Base-by-base conservation (phyloP, 2,888 invertebrate genomes). In the Rapana venosa region DNA sequence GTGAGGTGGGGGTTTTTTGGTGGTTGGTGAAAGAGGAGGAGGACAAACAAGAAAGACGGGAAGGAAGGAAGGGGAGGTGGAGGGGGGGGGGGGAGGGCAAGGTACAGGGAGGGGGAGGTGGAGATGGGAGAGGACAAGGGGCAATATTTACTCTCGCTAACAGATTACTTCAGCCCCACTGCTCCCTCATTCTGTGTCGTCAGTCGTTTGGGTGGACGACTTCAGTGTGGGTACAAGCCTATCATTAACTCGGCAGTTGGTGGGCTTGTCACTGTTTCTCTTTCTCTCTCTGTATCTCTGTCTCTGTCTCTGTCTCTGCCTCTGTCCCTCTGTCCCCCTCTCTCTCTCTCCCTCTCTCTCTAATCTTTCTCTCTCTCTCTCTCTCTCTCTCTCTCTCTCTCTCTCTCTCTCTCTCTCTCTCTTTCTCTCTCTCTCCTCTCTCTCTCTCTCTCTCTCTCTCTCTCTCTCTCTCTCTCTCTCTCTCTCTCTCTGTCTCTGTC, bases 121-220 rank as follows among this genome's bases (percentile, higher is more conserved):
- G 8, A 47, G 47, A 8, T 2, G 47, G 47, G 2, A 26, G 70
- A 74, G n/a, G n/a, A 74, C 70, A 74, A 74, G 11, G 70, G 61
- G 70, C 26, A 26, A 74, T 74, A 74, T 74, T 70, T 74, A 74
- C 70, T 74, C 70, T 74, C 70, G 70, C 70, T 74, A 74, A 74
- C 22, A 74, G 70, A 74, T 74, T 74, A 74, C 70, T 74, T n/a
- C 70, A n/a, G 70, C n/a, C n/a, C 70, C n/a, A n/a, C 26, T n/a
- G n/a, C 26, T 8, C 70, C 70, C 26, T 11, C n/a, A 26, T 74
- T 74, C 26, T 11, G 70, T 74, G 70, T 74, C 70, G 70, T 26
- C 70, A 74, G n/a, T 11, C n/a, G 61, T 61, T 61, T 61, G 61
- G 61, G 61, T 15, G 61, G 15, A 22, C 17, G 61, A 15, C 17